phyloP scores from a whole-genome alignment of 2,888 invertebrate genomes.

The Dolomedes plantarius region DNA sequence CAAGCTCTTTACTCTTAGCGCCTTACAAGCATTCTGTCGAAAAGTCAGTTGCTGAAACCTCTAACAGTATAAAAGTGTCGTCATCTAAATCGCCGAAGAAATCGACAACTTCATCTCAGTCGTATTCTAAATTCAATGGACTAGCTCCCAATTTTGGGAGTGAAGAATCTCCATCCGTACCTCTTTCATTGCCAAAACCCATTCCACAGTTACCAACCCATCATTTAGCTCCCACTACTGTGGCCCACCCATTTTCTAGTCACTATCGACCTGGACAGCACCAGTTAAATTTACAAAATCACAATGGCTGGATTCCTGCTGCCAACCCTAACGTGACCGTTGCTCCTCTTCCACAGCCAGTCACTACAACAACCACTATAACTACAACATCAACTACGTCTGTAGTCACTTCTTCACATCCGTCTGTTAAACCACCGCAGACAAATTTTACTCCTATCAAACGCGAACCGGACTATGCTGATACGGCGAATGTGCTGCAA shows the following conservation, averaged over 20 bases:
- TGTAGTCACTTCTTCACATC: constrained; percentile 27
- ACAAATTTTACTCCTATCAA: constrained; percentile 11
- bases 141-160: constrained; percentile 36
- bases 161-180: constrained; percentile 44
- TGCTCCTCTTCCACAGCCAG: constrained; percentile 48
- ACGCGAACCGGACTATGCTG: constrained; percentile 56
- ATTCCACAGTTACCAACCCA: constrained; percentile 55
- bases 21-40: constrained; percentile 47
- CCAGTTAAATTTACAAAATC: constrained; percentile 42
- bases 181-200: constrained; percentile 54
- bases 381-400: constrained; percentile 28
- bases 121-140: constrained; percentile 48
- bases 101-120: not conserved
- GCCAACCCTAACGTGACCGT: constrained; percentile 63
- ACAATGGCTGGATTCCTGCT: constrained; percentile 61
- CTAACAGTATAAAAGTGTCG: not conserved
- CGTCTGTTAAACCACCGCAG: constrained; percentile 21
- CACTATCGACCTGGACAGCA: constrained; percentile 63
- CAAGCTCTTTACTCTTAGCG: constrained; percentile 23
- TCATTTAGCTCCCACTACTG: constrained; percentile 33
- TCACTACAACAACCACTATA: constrained; percentile 17
- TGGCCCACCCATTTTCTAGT: constrained; percentile 52
- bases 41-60: constrained; percentile 7
- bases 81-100: constrained; percentile 39
- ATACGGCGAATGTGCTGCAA: constrained; percentile 60